Percentiles rank a stretch among this genome's conserved stretches.
phyloP scores from a whole-genome alignment of 2,113 vertebrate species.

The Laticauda laticaudata region DNA sequence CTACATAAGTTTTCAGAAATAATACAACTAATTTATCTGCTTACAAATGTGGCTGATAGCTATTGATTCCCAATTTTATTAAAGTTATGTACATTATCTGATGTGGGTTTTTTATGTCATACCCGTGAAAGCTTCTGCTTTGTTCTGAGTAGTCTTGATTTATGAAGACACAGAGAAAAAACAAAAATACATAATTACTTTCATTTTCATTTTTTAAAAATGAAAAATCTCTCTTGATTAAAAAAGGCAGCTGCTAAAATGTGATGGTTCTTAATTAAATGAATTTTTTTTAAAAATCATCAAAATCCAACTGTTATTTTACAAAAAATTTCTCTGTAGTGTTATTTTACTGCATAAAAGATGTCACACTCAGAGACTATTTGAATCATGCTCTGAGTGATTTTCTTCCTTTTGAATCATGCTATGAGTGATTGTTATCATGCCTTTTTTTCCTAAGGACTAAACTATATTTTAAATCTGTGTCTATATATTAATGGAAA shows the following conservation, averaged over 20 bases:
- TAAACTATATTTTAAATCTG: conserved; percentile 58
- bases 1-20: neutral
- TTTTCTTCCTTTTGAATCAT: neutral
- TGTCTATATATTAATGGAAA: conserved; percentile 41
- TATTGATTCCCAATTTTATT: neutral
- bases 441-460: conserved; percentile 40
- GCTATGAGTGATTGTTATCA: conserved; percentile 21
- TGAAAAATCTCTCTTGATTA: no score
- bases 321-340: neutral
- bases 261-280: conserved; percentile 9
- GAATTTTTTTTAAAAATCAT: neutral
- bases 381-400: neutral
- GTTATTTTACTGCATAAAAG: neutral
- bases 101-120: neutral
- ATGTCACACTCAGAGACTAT: neutral
- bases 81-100: neutral
- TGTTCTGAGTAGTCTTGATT: neutral
- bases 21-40: neutral
- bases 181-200: neutral
- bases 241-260: neutral
- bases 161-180: neutral
- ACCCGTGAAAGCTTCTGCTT: neutral
- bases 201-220: neutral
- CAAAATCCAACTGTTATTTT: neutral
- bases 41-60: no score